These are phyloP conservation scores for Gambusia yucatana DNA, from an alignment of 2,797 vertebrate species.

Conservation along the genomic window DNA sequence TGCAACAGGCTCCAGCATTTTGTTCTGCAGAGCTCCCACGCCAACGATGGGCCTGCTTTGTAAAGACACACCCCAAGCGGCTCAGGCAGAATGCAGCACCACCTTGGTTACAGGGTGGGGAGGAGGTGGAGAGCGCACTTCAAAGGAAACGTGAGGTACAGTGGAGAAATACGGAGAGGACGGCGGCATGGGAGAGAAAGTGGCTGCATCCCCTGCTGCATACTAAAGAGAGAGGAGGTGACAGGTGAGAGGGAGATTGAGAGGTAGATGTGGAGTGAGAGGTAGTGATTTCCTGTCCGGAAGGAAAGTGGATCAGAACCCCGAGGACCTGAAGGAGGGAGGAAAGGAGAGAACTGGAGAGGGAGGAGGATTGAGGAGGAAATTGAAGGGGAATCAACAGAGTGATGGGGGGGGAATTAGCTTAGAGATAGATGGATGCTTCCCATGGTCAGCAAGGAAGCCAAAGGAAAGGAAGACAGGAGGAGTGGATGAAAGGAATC, in stretches of 20 bases:
- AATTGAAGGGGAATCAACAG: slow-evolving; percentile 14
- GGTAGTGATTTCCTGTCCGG: slow-evolving; percentile 74
- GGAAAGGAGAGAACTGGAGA: slow-evolving; percentile 14
- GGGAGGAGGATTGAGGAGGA: slow-evolving; percentile 6
- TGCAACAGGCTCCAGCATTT: slow-evolving; percentile 17
- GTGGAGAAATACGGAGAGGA: slow-evolving; percentile 40
- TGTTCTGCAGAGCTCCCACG: slow-evolving; percentile 43
- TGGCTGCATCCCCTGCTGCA: slow-evolving; percentile 54
- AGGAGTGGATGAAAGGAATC: slow-evolving; percentile 49
- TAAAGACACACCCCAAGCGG: slow-evolving; percentile 44
- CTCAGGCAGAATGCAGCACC: slow-evolving; percentile 32
- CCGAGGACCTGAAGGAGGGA: slow-evolving; percentile 53
- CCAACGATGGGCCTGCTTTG: slow-evolving; percentile 44
- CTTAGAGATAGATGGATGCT: slow-evolving; percentile 51
- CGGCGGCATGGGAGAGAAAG: slow-evolving; percentile 41
- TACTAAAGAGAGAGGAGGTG: slow-evolving; percentile 59
- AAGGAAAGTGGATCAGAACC: slow-evolving; percentile 63
- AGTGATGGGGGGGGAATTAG: slow-evolving; percentile 29
- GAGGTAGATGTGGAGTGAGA: slow-evolving; percentile 65
- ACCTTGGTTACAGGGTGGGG: slow-evolving; percentile 32
- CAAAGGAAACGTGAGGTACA: slow-evolving; percentile 53
- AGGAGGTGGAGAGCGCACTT: slow-evolving; percentile 33
- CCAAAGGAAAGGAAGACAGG: slow-evolving; percentile 22
- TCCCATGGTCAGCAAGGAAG: slow-evolving; percentile 62
- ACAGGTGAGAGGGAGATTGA: slow-evolving; percentile 61